Base-by-base conservation (phyloP, 2,888 invertebrate genomes). In the Tortrix viridana region DNA sequence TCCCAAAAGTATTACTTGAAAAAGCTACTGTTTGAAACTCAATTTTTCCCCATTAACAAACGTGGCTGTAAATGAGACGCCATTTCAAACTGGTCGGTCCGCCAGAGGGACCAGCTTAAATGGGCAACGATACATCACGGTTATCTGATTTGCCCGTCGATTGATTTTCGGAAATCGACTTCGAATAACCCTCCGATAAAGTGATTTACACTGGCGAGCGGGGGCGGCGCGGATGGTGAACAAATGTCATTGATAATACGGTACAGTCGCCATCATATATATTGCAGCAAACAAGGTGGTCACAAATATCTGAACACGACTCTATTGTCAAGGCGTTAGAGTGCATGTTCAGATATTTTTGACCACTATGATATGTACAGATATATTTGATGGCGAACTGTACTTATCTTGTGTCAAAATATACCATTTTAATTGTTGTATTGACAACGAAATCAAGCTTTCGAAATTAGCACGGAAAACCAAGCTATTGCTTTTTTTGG, bases 81-180 rank as follows among this genome's bases (percentile, higher is more conserved):
- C 22, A 18, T 22, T 18, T 9, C 16, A 46, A 6, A 9, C 37
- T 14, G 23, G 22, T 7, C 38, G 5, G 18, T 44, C 37, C 9
- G 12, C 9, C 12, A 14, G 46, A 22, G 49, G 55, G 38, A 44
- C 60, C 46, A 19, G 26, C 37, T 60, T 60, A 52, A 64, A 37
- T 48, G 49, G 54, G 38, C 48, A 38, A 73, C 78, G 72, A 83
- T 86, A 79, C 76, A 85, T 85, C 85, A 86, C 69, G 48, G 74
- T 59, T 84, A 85, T 84, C 85, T 71, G 85, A 87, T 86, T 75
- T 70, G 71, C 68, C 73, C 74, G 71, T 71, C 83, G 85, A 86
- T 85, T 85, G 86, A 85, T 85, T 86, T 85, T 82, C 83, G 85
- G 86, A 85, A 86, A 86, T 86, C 85, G 80, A 78, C 81, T 74